Conservation (phyloP, 1,140 invertebrate genomes). For the Sogatella furcifera region DNA sequence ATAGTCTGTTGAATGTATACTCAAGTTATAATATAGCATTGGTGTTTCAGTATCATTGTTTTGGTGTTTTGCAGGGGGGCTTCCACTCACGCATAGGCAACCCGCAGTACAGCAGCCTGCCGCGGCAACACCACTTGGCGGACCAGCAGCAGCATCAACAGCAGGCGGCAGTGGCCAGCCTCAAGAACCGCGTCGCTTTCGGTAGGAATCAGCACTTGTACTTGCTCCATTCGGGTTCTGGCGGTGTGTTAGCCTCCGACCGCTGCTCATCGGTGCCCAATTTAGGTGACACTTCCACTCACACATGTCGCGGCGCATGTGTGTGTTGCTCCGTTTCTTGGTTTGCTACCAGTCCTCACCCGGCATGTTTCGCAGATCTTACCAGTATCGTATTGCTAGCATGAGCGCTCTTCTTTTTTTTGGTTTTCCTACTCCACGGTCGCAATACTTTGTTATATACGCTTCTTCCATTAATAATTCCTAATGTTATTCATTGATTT, state of each 20-base stretch:
- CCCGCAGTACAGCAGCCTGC: conserved; percentile 64
- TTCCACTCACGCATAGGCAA: conserved; percentile 28
- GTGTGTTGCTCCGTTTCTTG: not conserved
- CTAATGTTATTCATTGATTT: no score
- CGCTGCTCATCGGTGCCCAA: conserved; percentile 82
- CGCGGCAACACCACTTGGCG: conserved; percentile 41
- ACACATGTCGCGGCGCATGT: conserved; percentile 3
- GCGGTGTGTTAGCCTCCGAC: conserved; percentile 31
- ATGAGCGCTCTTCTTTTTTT: no score
- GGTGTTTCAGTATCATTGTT: no score
- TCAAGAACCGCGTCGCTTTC: conserved; percentile 49
- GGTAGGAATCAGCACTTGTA: conserved; percentile 52
- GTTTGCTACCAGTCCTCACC: no score
- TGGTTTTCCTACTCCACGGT: no score
- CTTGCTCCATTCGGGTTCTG: conserved; percentile 26
- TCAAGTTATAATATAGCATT: no score
- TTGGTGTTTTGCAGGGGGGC: conserved; percentile 37
- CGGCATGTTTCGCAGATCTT: no score
- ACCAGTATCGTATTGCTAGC: no score
- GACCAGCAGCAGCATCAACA: conserved; percentile 16
- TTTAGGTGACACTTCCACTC: conserved; percentile 52
- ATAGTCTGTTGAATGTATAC: no score
- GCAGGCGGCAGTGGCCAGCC: conserved; percentile 22
- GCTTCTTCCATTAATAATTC: no score
- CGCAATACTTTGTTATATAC: no score